Evolutionary conservation across 2,797 vertebrate genomes (phyloP).

Genomic region (Enteromius radiatus): DNA sequence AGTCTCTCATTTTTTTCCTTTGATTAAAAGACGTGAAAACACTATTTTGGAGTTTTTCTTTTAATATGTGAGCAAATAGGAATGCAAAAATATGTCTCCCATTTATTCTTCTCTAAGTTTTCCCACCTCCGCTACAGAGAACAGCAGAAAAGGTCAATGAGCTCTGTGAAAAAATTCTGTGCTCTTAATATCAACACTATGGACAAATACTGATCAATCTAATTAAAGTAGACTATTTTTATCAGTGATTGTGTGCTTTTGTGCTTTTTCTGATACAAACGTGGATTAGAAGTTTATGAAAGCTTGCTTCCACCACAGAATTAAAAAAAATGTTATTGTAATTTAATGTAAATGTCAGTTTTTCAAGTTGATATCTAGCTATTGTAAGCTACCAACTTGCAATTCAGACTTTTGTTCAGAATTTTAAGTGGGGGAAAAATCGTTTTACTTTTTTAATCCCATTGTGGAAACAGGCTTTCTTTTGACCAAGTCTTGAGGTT

Average conservation of each 20-base stretch:
- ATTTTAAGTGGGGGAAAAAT: neutral
- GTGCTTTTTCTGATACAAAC: neutral
- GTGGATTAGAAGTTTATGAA: neutral
- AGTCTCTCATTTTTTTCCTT: too few species aligned
- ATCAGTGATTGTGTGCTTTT: neutral
- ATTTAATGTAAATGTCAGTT: too few species aligned
- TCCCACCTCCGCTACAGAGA: too few species aligned
- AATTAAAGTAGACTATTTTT: neutral
- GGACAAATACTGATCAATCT: neutral
- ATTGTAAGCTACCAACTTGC: neutral
- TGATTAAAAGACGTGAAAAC: too few species aligned
- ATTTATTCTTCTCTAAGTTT: neutral
- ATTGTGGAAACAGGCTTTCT: neutral
- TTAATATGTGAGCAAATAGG: neutral
- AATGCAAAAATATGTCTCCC: too few species aligned
- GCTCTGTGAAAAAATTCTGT: neutral
- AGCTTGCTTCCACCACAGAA: neutral
- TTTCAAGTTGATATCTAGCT: neutral
- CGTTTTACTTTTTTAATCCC: neutral
- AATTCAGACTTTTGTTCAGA: neutral
- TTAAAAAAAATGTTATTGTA: too few species aligned
- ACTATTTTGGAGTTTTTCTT: too few species aligned
- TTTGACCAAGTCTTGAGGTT: neutral
- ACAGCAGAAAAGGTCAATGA: neutral
- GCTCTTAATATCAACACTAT: neutral